Evolutionary conservation across 2,888 invertebrate genomes (phyloP).

Genomic region (Pseudolycoriella hygida): DNA sequence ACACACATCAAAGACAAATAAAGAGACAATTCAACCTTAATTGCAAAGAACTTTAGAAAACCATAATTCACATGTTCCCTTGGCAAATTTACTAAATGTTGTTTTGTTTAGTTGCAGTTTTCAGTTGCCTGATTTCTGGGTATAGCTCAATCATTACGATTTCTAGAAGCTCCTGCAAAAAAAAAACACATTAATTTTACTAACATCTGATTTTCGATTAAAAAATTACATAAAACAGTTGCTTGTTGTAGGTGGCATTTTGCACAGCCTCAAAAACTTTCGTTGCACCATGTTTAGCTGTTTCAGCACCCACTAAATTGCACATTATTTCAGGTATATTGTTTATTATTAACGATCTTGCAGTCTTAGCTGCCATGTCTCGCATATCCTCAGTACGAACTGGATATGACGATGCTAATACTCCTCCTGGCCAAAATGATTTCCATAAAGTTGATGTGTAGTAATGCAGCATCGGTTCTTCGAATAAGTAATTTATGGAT

Average conservation of each 20-base stretch:
- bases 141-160: conserved; percentile 47
- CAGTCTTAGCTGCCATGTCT: conserved; percentile 49
- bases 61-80: too few relatives aligned
- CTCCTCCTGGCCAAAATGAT: conserved; percentile 80
- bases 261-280: conserved; percentile 79
- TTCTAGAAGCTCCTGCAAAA: conserved; percentile 47
- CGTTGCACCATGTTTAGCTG: conserved; percentile 64
- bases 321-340: conserved; percentile 64
- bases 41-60: too few relatives aligned
- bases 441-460: conserved; percentile 68
- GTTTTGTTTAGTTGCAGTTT: background rate
- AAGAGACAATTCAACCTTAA: too few relatives aligned
- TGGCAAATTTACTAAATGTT: too few relatives aligned
- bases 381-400: conserved; percentile 42
- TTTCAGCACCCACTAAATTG: conserved; percentile 70
- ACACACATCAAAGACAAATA: too few relatives aligned
- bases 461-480: conserved; percentile 80
- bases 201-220: conserved; percentile 1
- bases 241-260: conserved; percentile 71
- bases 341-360: conserved; percentile 38
- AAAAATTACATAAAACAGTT: conserved; percentile 70
- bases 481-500: conserved; percentile 70
- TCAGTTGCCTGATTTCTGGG: conserved; percentile 44
- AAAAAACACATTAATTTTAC: conserved; percentile 10
- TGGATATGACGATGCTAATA: conserved; percentile 35